These are phyloP conservation scores for Anoura caudifer DNA, from an alignment of 2,113 vertebrate species.

Conservation along the genomic window DNA sequence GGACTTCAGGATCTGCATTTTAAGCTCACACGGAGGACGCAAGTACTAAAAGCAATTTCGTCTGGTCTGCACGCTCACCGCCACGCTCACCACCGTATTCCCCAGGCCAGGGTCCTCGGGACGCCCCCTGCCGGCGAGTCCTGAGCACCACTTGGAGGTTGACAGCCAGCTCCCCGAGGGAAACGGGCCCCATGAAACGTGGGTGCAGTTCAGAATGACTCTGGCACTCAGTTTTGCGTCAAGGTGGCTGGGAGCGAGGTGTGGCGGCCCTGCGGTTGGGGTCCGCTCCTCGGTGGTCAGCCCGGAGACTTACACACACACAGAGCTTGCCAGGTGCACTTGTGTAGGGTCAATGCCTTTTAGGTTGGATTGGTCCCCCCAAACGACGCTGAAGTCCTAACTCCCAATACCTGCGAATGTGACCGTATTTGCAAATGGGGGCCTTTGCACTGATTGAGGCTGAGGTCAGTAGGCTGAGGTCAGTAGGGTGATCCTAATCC, in stretches of 20 bases:
- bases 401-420: background rate
- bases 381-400: background rate
- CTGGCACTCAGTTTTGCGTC: rapidly evolving
- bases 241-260: background rate
- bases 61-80: background rate
- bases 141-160: rapidly evolving
- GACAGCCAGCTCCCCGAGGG: background rate
- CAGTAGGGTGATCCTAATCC: background rate
- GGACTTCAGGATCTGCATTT: background rate
- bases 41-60: rapidly evolving
- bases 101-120: background rate
- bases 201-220: background rate
- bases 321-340: background rate
- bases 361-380: background rate
- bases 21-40: rapidly evolving
- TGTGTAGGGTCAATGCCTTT: background rate
- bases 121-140: no score
- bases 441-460: background rate
- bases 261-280: rapidly evolving
- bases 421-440: background rate
- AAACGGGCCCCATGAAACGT: rapidly evolving
- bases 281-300: background rate
- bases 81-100: rapidly evolving
- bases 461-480: background rate
- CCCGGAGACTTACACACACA: rapidly evolving